These are phyloP conservation scores for Sula dactylatra DNA, from an alignment of 2,113 vertebrate species.

Conservation along the genomic window DNA sequence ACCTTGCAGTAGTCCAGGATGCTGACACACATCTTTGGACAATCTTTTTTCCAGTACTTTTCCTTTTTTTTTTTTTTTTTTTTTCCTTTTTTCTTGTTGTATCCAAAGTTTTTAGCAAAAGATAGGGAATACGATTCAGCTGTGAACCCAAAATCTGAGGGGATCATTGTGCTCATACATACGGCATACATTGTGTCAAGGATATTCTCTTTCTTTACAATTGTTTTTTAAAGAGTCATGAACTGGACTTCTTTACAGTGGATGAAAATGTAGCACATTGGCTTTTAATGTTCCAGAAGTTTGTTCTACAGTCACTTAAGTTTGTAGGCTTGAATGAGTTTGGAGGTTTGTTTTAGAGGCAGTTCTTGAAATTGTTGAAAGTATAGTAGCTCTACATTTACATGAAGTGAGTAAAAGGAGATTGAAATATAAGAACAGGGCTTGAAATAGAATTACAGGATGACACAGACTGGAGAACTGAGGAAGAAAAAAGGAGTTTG, in stretches of 20 bases:
- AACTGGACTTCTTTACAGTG: not conserved
- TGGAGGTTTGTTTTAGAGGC: not conserved
- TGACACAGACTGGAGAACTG: not conserved
- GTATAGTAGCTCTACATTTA: not conserved
- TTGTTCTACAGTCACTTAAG: not conserved
- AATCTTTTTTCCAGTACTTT: not conserved
- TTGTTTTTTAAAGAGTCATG: not conserved
- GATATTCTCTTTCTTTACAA: not conserved
- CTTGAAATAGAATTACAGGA: not conserved
- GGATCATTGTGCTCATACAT: not conserved
- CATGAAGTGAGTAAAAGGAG: not conserved
- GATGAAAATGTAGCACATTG: not conserved
- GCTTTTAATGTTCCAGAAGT: not conserved
- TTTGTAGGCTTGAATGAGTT: not conserved
- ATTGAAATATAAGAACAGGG: not conserved
- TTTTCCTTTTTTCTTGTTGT: not conserved
- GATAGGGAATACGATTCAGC: not conserved
- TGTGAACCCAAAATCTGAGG: not conserved
- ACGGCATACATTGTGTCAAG: rapidly evolving
- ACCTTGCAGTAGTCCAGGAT: not conserved
- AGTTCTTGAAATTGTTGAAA: not conserved
- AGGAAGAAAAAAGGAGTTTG: not conserved
- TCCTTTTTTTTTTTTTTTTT: not conserved
- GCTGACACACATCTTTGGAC: not conserved
- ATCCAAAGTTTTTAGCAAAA: not conserved